phyloP scores from a whole-genome alignment of 2,797 vertebrate species.

The Sciurus vulgaris region DNA sequence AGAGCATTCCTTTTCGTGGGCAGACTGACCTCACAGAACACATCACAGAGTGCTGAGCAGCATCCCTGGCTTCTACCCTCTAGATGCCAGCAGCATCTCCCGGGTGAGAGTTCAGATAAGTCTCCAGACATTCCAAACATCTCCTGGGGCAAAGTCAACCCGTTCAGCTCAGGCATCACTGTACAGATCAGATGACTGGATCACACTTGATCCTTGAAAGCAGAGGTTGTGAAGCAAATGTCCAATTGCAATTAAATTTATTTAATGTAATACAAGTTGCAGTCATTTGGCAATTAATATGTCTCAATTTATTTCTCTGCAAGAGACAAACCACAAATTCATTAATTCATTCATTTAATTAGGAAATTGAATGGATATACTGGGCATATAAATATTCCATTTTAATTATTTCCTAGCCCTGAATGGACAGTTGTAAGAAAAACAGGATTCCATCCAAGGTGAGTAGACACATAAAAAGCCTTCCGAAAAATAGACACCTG shows the following conservation, averaged over 20 bases:
- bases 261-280: neutral
- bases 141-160: neutral
- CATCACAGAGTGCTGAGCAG: accelerated
- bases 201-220: neutral
- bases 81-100: neutral
- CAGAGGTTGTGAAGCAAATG: neutral
- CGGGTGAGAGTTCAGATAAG: neutral
- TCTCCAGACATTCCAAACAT: neutral
- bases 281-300: neutral
- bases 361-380: neutral
- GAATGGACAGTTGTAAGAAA: neutral
- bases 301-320: neutral
- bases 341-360: neutral
- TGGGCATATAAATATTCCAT: neutral
- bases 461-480: neutral
- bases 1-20: accelerated
- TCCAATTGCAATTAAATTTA: neutral
- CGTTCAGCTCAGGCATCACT: neutral
- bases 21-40: accelerated
- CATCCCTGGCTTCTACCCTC: neutral
- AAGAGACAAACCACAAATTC: neutral
- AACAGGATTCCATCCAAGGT: neutral
- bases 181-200: accelerated
- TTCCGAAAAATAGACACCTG: neutral
- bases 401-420: neutral